Evolutionary conservation across 2,797 vertebrate species (phyloP).

Genomic region (Naso thynnoides): DNA sequence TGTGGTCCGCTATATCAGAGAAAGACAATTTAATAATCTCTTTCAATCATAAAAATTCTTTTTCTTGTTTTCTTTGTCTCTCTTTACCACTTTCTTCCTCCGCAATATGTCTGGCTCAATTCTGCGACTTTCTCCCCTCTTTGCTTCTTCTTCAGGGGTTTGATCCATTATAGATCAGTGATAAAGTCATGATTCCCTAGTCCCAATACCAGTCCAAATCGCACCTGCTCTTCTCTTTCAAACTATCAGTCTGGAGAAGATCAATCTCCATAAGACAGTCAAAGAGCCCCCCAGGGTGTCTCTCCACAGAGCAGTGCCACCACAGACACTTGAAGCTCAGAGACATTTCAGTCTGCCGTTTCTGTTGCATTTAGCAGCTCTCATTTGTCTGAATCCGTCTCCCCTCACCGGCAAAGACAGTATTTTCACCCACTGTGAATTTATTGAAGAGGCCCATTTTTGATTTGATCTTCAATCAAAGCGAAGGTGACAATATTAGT

Average conservation of each 20-base stretch:
- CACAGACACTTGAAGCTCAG: constrained; percentile 31
- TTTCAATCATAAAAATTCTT: constrained; percentile 22
- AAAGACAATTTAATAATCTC: constrained; percentile 32
- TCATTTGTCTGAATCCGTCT: constrained; percentile 51
- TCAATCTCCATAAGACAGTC: constrained; percentile 62
- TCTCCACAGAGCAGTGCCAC: constrained; percentile 25
- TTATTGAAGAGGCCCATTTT: constrained; percentile 39
- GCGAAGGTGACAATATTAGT: constrained; percentile 67
- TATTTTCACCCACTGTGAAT: constrained; percentile 47
- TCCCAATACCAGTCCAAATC: constrained; percentile 31
- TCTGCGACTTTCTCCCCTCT: not conserved
- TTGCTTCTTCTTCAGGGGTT: constrained; percentile 15
- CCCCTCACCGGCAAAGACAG: constrained; percentile 29
- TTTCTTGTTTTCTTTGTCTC: constrained; percentile 6
- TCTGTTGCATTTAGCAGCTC: constrained; percentile 29
- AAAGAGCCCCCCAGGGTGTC: constrained; percentile 44
- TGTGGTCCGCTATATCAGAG: constrained; percentile 46
- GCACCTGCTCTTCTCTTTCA: constrained; percentile 49
- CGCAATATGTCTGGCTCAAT: constrained; percentile 10
- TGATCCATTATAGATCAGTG: constrained; percentile 71
- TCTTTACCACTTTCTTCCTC: not conserved
- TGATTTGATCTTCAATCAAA: constrained; percentile 74
- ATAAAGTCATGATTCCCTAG: constrained; percentile 31
- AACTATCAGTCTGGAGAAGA: constrained; percentile 48
- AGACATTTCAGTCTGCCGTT: constrained; percentile 19